phyloP scores from a whole-genome alignment of 2,113 vertebrate species.

The Glaucomys volans region DNA sequence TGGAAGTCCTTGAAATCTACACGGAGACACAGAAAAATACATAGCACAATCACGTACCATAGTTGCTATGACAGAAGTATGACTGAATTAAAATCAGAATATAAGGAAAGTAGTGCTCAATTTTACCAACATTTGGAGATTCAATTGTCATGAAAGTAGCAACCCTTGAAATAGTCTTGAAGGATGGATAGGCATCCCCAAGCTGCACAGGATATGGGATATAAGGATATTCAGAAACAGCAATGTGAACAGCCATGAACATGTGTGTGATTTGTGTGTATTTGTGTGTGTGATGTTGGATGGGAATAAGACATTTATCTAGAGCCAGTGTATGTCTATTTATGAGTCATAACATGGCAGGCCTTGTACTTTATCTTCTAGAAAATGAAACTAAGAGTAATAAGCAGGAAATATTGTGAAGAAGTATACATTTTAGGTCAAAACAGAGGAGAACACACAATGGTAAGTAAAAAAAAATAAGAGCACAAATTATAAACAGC shows the following conservation, averaged over 20 bases:
- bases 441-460: slow-evolving; percentile 54
- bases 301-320: neutral
- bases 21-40: neutral
- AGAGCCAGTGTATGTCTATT: neutral
- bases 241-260: neutral
- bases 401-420: neutral
- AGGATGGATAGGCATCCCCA: neutral
- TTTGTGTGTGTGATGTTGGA: neutral
- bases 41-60: neutral
- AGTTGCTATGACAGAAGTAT: neutral
- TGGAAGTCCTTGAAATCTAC: slow-evolving; percentile 26
- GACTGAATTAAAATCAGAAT: neutral
- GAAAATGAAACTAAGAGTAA: neutral
- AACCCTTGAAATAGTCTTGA: slow-evolving; percentile 17
- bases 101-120: neutral
- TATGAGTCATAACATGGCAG: neutral
- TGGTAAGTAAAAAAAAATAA: neutral
- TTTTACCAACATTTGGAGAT: neutral
- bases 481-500: neutral
- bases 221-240: neutral
- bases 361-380: neutral
- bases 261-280: neutral
- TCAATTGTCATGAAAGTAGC: neutral
- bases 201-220: neutral
- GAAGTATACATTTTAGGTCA: neutral